Conservation (phyloP, 2,797 vertebrate species). For the Xerus rutilus region DNA sequence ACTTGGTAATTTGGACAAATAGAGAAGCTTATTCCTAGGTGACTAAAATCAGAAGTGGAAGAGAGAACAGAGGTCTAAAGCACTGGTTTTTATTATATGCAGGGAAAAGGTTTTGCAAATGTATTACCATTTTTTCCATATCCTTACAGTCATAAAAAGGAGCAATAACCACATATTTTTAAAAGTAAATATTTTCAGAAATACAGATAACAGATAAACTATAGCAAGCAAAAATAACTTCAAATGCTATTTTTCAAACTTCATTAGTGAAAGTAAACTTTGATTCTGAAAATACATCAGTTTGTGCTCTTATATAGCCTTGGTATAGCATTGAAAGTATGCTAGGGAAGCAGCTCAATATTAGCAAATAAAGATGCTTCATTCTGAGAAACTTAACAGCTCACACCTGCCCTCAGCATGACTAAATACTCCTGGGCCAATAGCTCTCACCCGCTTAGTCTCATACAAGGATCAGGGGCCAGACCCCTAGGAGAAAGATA, state of each 20-base stretch:
- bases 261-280: not conserved
- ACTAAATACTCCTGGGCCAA: not conserved
- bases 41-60: not conserved
- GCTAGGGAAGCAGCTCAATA: not conserved
- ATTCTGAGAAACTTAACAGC: not conserved
- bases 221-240: constrained; percentile 12
- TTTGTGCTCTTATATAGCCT: not conserved
- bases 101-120: constrained; percentile 16
- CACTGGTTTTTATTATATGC: not conserved
- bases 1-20: constrained; percentile 23
- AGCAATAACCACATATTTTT: not conserved
- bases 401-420: not conserved
- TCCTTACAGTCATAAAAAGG: constrained; percentile 28
- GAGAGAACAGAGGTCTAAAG: not conserved
- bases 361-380: not conserved
- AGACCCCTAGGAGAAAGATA: not conserved
- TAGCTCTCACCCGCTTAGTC: not conserved
- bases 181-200: constrained; percentile 39
- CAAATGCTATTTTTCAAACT: constrained; percentile 33
- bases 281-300: not conserved
- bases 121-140: not conserved
- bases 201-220: constrained; percentile 10
- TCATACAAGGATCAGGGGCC: not conserved
- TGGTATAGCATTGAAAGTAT: not conserved
- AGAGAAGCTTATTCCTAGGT: constrained; percentile 31